Evolutionary conservation across 2,113 vertebrate genomes (phyloP).

Genomic region (Ursus arctos): DNA sequence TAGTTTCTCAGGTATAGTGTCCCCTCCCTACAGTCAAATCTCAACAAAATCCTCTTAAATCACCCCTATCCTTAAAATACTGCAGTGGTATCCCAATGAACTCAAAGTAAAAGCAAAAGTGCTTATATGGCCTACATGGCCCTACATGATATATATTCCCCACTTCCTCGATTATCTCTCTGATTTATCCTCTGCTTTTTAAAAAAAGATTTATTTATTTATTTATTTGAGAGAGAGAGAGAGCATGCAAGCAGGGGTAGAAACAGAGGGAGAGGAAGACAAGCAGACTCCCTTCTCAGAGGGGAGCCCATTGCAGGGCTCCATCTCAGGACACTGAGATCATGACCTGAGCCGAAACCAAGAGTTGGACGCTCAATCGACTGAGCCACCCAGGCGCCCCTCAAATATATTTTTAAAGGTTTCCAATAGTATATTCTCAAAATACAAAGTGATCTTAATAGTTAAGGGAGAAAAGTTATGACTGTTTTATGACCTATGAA

Average conservation of each 20-base stretch:
- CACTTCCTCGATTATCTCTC: not conserved
- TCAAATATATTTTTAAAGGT: not conserved
- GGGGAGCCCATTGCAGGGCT: not conserved
- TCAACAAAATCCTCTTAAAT: not conserved
- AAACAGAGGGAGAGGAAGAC: not conserved
- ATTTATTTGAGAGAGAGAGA: not conserved
- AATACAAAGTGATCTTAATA: not conserved
- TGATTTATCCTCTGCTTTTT: not conserved
- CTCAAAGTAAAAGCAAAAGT: not conserved
- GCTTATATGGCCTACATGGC: not conserved
- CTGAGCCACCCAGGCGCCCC: not conserved
- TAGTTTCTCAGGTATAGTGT: not conserved
- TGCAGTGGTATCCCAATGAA: not conserved
- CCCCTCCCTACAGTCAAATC: not conserved
- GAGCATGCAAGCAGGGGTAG: not conserved
- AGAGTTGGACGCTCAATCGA: not conserved
- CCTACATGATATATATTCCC: too few relatives aligned
- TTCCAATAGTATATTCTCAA: not conserved
- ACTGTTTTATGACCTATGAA: not conserved
- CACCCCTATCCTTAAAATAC: not conserved
- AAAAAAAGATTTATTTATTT: not conserved
- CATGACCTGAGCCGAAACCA: not conserved
- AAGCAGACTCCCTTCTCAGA: not conserved
- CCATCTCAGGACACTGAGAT: not conserved
- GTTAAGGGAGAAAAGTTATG: not conserved